These are phyloP conservation scores for Bemisia tabaci DNA, from an alignment of 1,140 invertebrate genomes.

Conservation along the genomic window DNA sequence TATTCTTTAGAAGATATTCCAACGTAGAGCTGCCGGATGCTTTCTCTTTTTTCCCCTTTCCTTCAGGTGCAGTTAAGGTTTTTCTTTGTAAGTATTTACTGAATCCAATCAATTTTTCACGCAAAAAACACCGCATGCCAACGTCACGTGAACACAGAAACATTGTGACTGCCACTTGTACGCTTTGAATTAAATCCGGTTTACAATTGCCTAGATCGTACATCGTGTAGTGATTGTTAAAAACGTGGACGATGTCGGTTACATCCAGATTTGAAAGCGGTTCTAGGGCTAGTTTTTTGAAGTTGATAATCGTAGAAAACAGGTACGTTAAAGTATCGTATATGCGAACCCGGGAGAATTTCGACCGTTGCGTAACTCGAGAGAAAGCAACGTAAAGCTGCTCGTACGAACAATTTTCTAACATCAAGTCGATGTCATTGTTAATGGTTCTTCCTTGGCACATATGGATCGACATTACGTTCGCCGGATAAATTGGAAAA, in stretches of 20 bases:
- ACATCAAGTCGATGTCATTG: background rate
- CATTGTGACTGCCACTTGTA: background rate
- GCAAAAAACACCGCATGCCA: no score
- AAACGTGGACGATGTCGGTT: background rate
- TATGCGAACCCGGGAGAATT: background rate
- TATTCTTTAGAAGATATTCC: background rate
- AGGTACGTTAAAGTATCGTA: background rate
- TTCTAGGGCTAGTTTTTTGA: background rate
- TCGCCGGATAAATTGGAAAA: background rate
- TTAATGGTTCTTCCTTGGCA: background rate
- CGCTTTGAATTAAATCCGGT: background rate
- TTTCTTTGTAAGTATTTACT: background rate
- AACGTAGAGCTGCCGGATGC: background rate
- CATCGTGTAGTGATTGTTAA: background rate
- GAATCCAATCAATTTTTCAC: background rate
- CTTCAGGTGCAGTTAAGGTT: no score
- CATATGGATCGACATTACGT: background rate
- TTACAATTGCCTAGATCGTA: background rate
- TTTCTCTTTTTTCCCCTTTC: background rate
- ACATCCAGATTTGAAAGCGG: background rate
- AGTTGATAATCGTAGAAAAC: background rate
- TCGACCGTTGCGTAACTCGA: background rate
- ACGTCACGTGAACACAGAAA: no score
- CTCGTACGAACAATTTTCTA: background rate
- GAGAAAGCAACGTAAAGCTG: background rate